A percentile compares a stretch with the other conserved stretches of the same genome.
These are phyloP conservation scores for Delia radicum DNA, from an alignment of 1,140 invertebrate species.

Conservation along the genomic window DNA sequence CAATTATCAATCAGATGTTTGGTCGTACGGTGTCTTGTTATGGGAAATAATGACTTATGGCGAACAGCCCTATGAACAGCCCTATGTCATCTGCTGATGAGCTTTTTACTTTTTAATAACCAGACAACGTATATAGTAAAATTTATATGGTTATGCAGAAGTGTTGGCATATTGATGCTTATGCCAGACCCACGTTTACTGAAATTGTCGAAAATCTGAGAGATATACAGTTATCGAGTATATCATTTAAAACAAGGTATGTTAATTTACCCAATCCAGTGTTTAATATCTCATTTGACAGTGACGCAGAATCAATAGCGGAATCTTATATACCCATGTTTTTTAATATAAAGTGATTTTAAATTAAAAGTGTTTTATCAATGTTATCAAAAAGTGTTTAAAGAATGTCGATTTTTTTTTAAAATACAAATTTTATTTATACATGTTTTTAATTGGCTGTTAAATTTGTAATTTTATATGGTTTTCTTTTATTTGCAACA, in stretches of 20 bases:
- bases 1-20: slow-evolving; percentile 94
- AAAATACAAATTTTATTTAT: too few species aligned
- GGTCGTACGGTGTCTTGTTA: slow-evolving; percentile 89
- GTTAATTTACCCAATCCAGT: slow-evolving; percentile 79
- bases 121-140: slow-evolving; percentile 91
- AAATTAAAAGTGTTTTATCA: too few species aligned
- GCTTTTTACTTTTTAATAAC: slow-evolving; percentile 78
- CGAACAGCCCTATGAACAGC: slow-evolving; percentile 88
- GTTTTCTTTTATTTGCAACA: too few species aligned
- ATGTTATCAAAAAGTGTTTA: too few species aligned
- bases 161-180: slow-evolving; percentile 90
- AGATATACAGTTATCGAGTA: slow-evolving; percentile 68
- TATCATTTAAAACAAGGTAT: slow-evolving; percentile 79
- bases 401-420: too few species aligned
- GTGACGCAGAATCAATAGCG: slow-evolving; percentile 63
- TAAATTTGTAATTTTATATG: too few species aligned
- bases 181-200: slow-evolving; percentile 81
- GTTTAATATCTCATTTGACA: slow-evolving; percentile 83
- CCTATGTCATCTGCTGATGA: slow-evolving; percentile 79
- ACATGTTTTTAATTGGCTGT: too few species aligned
- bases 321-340: too few species aligned
- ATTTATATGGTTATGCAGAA: slow-evolving; percentile 92
- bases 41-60: slow-evolving; percentile 97
- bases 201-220: slow-evolving; percentile 85
- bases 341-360: too few species aligned